phyloP scores from a whole-genome alignment of 1,140 invertebrate species.

The Triops cancriformis region DNA sequence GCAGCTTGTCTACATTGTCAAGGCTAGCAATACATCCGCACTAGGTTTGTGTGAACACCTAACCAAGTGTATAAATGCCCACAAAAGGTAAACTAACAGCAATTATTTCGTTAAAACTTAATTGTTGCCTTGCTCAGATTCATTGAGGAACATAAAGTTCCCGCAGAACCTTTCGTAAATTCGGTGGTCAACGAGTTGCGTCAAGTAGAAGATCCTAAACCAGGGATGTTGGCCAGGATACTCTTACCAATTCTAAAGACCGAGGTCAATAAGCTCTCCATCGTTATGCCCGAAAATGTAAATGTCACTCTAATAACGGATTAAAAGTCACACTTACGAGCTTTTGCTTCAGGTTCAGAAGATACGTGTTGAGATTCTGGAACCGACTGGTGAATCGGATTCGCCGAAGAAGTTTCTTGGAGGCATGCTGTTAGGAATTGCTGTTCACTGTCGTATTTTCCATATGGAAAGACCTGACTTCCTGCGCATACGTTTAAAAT shows the following conservation, averaged over 20 bases:
- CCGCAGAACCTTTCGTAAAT: conserved; percentile 66
- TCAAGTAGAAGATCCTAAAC: conserved; percentile 69
- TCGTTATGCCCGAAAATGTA: conserved; percentile 25
- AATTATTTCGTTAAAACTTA: neutral
- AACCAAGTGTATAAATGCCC: conserved; percentile 49
- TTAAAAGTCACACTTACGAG: conserved; percentile 15
- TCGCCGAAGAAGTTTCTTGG: conserved; percentile 86
- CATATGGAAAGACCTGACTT: conserved; percentile 63
- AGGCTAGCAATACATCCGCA: conserved; percentile 51
- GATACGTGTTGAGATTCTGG: conserved; percentile 71
- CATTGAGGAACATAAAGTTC: conserved; percentile 43
- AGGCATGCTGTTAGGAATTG: conserved; percentile 75
- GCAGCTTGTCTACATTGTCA: conserved; percentile 65
- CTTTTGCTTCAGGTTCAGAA: conserved; percentile 52
- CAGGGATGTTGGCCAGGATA: conserved; percentile 59
- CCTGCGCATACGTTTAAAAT: conserved; percentile 74
- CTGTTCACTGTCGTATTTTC: conserved; percentile 72
- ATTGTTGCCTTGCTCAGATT: conserved; percentile 34
- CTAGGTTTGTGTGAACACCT: conserved; percentile 54
- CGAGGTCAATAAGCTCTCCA: conserved; percentile 28
- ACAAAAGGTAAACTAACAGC: conserved; percentile 44
- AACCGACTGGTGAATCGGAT: conserved; percentile 73
- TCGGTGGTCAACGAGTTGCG: conserved; percentile 67
- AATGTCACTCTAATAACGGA: neutral
- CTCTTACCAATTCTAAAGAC: conserved; percentile 64